A percentile compares a stretch with the other conserved stretches of the same genome.
Conservation (phyloP, 1,140 invertebrate species). For the Danaus plexippus region DNA sequence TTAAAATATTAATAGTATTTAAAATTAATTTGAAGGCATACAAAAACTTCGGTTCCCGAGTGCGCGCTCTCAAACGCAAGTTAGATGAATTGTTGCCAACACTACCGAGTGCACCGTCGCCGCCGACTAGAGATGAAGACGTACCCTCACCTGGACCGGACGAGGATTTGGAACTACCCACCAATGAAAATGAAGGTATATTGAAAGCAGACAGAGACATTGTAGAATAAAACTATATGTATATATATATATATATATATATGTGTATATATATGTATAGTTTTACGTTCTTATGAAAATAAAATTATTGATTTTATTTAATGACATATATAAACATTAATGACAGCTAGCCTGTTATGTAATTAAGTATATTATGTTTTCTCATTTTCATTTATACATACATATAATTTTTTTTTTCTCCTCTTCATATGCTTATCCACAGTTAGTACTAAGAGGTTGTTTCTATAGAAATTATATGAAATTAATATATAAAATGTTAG, state of each 20-base stretch:
- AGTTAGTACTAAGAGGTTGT: not conserved
- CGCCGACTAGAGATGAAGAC: slow-evolving; percentile 80
- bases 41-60: slow-evolving; percentile 89
- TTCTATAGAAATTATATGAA: slow-evolving; percentile 10
- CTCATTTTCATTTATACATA: too few relatives aligned
- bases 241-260: too few relatives aligned
- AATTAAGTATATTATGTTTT: too few relatives aligned
- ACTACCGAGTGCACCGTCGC: slow-evolving; percentile 80
- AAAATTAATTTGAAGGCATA: slow-evolving; percentile 79
- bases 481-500: slow-evolving; percentile 1
- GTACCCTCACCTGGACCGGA: slow-evolving; percentile 86
- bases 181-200: slow-evolving; percentile 32
- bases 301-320: too few relatives aligned
- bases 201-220: not conserved
- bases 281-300: too few relatives aligned
- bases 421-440: too few relatives aligned
- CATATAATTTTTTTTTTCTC: too few relatives aligned
- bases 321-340: too few relatives aligned
- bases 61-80: slow-evolving; percentile 88
- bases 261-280: too few relatives aligned
- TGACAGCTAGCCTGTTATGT: too few relatives aligned
- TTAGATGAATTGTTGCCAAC: slow-evolving; percentile 82
- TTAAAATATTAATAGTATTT: not conserved
- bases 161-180: slow-evolving; percentile 82
- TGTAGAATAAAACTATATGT: too few relatives aligned